These are phyloP conservation scores for Cyclargus thomasi DNA, from an alignment of 1,140 invertebrate species.

Conservation along the genomic window DNA sequence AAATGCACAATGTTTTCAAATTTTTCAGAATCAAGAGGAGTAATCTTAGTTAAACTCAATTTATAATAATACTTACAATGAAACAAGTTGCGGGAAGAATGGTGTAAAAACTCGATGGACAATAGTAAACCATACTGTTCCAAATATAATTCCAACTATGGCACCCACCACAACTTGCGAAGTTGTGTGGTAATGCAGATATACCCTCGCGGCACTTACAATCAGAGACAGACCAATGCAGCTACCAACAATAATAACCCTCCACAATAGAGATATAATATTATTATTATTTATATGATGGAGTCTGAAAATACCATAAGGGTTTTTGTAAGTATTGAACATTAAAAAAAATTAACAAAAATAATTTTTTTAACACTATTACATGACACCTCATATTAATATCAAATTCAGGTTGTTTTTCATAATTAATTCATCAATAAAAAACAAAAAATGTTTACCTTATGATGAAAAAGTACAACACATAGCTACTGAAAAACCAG, in stretches of 20 bases:
- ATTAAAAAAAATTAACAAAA: too few species aligned
- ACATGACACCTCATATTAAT: too few species aligned
- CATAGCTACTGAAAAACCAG: slow-evolving; percentile 93
- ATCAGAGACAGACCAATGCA: slow-evolving; percentile 78
- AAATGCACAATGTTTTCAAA: too few species aligned
- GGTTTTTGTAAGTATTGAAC: too few species aligned
- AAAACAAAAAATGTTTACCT: slow-evolving; percentile 77
- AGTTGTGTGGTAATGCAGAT: slow-evolving; percentile 91
- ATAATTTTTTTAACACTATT: too few species aligned
- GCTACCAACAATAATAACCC: slow-evolving; percentile 79
- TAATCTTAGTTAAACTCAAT: too few species aligned
- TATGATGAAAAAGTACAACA: slow-evolving; percentile 89
- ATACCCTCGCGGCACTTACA: slow-evolving; percentile 84
- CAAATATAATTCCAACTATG: slow-evolving; percentile 81
- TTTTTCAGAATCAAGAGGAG: too few species aligned
- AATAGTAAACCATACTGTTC: slow-evolving; percentile 84
- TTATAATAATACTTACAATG: slow-evolving; percentile 81
- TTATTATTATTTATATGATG: slow-evolving; percentile 87
- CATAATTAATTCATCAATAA: too few species aligned
- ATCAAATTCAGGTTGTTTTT: too few species aligned
- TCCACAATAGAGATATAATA: slow-evolving; percentile 84
- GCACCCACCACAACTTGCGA: slow-evolving; percentile 88
- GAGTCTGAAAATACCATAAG: slow-evolving; percentile 77
- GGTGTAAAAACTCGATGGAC: slow-evolving; percentile 89
- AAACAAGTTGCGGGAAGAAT: slow-evolving; percentile 88